Percentiles rank a stretch among this genome's conserved stretches.
These are phyloP conservation scores for Pteria penguin DNA, from an alignment of 2,888 invertebrate genomes.

Conservation along the genomic window DNA sequence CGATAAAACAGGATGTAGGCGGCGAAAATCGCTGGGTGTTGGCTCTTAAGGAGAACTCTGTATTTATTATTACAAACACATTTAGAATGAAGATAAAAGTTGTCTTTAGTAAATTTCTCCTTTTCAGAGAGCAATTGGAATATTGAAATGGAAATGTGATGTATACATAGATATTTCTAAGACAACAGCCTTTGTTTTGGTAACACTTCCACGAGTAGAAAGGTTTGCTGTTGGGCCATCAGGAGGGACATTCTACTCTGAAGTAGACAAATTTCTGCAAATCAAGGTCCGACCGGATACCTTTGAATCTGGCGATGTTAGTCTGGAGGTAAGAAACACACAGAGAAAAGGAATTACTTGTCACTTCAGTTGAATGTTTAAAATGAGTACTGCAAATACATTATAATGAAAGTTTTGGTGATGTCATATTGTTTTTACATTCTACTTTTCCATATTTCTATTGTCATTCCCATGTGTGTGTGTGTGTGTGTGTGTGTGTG, in stretches of 20 bases:
- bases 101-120: neutral
- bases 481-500: no score
- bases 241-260: conserved; percentile 39
- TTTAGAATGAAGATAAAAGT: neutral
- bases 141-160: conserved; percentile 45
- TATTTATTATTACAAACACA: no score
- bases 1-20: no score
- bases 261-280: conserved; percentile 42
- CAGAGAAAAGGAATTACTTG: neutral
- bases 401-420: no score
- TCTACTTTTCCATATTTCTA: neutral
- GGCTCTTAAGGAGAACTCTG: no score
- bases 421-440: neutral
- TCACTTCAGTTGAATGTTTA: neutral
- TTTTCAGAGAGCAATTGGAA: neutral
- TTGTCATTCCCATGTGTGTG: no score
- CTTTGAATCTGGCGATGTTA: conserved; percentile 36
- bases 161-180: conserved; percentile 43
- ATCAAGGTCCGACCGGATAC: conserved; percentile 40
- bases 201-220: conserved; percentile 49
- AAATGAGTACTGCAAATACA: neutral
- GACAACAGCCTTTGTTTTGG: conserved; percentile 45
- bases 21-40: no score
- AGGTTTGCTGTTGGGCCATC: conserved; percentile 35
- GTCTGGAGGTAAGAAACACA: conserved; percentile 53